phyloP scores from a whole-genome alignment of 2,888 invertebrate species.

The Leucoptera coffeella region DNA sequence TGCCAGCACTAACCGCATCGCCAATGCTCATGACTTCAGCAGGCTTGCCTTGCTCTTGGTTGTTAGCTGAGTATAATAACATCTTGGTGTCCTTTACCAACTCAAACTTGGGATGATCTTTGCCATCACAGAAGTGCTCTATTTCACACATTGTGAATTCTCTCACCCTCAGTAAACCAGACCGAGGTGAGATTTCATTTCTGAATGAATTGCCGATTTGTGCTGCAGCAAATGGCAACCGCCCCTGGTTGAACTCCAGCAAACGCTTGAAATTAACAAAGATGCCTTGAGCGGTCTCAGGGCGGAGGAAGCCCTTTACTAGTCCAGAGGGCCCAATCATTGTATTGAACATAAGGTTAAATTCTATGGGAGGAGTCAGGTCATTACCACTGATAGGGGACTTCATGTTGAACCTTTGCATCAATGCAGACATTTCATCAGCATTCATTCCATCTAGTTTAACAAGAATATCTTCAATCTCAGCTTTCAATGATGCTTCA shows the following conservation, averaged over 20 bases:
- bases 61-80: constrained; percentile 88
- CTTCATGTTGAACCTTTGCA: constrained; percentile 86
- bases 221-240: constrained; percentile 94
- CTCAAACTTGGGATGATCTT: constrained; percentile 86
- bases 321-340: constrained; percentile 96
- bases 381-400: constrained; percentile 95
- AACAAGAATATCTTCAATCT: constrained; percentile 73
- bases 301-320: constrained; percentile 90
- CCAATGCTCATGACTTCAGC: constrained; percentile 75
- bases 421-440: constrained; percentile 79
- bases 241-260: constrained; percentile 94
- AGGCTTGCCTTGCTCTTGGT: constrained; percentile 95
- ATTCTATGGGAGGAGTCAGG: constrained; percentile 91
- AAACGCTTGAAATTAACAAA: constrained; percentile 99
- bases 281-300: constrained; percentile 99
- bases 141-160: constrained; percentile 99
- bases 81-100: constrained; percentile 68
- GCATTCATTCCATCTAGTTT: constrained; percentile 89
- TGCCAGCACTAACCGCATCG: constrained; percentile 76
- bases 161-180: constrained; percentile 89
- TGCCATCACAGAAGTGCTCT: constrained; percentile 98
- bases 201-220: constrained; percentile 98
- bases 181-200: constrained; percentile 98
- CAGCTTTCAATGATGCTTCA: constrained; percentile 59
- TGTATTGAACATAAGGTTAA: constrained; percentile 98